phyloP scores from a whole-genome alignment of 2,888 invertebrate species.

The Crematogaster levior region DNA sequence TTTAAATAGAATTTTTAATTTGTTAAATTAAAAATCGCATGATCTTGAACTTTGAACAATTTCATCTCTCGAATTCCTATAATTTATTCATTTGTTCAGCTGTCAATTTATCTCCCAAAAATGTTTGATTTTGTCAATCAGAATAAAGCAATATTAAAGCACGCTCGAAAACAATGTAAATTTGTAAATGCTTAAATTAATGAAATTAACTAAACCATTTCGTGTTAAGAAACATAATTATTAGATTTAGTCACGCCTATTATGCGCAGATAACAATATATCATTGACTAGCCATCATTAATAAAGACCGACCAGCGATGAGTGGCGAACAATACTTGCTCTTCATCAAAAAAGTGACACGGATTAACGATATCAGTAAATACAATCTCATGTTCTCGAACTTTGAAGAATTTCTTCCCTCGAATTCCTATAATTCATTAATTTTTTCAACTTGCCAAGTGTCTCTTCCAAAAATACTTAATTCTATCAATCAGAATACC shows the following conservation, averaged over 20 bases:
- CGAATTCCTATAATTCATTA: not conserved
- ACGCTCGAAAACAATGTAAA: not conserved
- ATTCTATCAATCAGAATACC: constrained; percentile 4
- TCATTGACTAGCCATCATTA: constrained; percentile 22
- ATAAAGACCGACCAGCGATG: constrained; percentile 29
- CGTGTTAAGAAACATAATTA: not conserved
- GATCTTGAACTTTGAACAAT: not conserved
- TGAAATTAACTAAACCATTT: not conserved
- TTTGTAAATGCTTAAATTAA: not conserved
- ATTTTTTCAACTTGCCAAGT: not conserved
- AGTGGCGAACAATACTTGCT: not conserved
- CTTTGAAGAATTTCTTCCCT: not conserved
- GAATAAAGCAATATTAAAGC: not conserved
- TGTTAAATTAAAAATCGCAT: not conserved
- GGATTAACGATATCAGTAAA: constrained; percentile 2
- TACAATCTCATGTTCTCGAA: not conserved
- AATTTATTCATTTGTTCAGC: not conserved
- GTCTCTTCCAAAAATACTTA: constrained; percentile 12
- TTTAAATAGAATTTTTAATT: not conserved
- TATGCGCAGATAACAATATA: constrained; percentile 14
- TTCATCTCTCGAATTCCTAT: not conserved
- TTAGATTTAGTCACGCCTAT: constrained; percentile 12
- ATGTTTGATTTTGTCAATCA: constrained; percentile 22
- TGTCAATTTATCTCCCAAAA: not conserved
- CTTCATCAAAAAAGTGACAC: constrained; percentile 23